These are phyloP conservation scores for Bedellia somnulentella DNA, from an alignment of 2,888 invertebrate genomes.

Conservation along the genomic window DNA sequence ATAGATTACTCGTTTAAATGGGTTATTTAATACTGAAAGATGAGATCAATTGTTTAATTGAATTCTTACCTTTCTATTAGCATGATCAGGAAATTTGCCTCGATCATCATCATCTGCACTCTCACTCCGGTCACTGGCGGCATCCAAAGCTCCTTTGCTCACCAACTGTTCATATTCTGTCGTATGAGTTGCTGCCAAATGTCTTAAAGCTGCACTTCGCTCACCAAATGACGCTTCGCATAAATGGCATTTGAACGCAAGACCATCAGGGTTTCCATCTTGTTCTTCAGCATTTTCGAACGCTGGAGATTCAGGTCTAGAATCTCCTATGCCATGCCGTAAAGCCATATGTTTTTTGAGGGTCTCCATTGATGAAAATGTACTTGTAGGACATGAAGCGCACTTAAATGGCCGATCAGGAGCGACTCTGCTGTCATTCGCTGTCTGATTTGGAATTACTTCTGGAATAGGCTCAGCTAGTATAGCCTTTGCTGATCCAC, in stretches of 20 bases:
- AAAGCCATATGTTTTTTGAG: constrained; percentile 76
- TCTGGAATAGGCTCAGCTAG: constrained; percentile 39
- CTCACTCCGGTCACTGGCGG: constrained; percentile 64
- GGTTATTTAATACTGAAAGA: too few species aligned
- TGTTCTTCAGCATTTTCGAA: constrained; percentile 26
- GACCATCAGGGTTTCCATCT: constrained; percentile 39
- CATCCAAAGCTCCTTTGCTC: constrained; percentile 72
- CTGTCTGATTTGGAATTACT: constrained; percentile 24
- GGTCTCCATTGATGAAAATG: constrained; percentile 78
- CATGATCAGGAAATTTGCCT: constrained; percentile 84
- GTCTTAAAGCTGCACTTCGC: constrained; percentile 77
- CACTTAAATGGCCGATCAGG: constrained; percentile 81
- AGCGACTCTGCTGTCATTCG: constrained; percentile 64
- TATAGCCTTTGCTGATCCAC: constrained; percentile 46
- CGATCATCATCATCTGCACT: constrained; percentile 68
- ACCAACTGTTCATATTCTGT: constrained; percentile 81
- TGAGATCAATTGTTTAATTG: too few species aligned
- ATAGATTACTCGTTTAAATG: too few species aligned
- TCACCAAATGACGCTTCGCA: constrained; percentile 87
- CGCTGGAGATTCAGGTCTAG: constrained; percentile 38
- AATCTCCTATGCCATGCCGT: constrained; percentile 64
- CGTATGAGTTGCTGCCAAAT: constrained; percentile 74
- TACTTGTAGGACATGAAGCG: constrained; percentile 78
- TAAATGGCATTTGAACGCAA: constrained; percentile 90
- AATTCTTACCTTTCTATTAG: constrained; percentile 73